These are phyloP conservation scores for Chrysomallon squamiferum DNA, from an alignment of 1,140 invertebrate genomes.

Conservation along the genomic window DNA sequence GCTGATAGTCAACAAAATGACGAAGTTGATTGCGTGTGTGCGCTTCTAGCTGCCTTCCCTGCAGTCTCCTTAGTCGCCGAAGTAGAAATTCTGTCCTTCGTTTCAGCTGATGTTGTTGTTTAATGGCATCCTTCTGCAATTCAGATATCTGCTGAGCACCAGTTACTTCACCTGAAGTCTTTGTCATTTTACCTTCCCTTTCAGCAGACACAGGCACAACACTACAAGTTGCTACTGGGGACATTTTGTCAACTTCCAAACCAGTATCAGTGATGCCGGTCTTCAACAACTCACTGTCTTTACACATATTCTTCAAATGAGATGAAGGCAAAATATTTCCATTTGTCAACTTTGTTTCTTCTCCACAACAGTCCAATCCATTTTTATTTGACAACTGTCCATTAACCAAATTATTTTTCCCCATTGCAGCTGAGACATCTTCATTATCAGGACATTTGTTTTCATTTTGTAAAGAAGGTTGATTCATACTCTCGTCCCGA, in stretches of 20 bases:
- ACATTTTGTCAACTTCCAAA: too few species aligned
- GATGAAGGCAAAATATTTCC: too few species aligned
- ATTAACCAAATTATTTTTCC: neutral
- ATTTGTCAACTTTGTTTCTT: too few species aligned
- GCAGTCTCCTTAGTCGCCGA: conserved; percentile 77
- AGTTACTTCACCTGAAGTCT: too few species aligned
- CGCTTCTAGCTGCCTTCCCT: conserved; percentile 74
- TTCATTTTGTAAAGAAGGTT: conserved; percentile 5
- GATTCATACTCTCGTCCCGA: conserved; percentile 18
- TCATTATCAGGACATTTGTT: conserved; percentile 2
- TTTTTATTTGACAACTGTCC: neutral
- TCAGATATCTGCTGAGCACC: too few species aligned
- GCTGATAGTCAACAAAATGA: conserved; percentile 75
- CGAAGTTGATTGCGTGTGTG: conserved; percentile 79
- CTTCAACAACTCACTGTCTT: too few species aligned
- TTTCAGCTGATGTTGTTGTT: conserved; percentile 71
- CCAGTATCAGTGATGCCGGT: too few species aligned
- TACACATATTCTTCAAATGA: too few species aligned
- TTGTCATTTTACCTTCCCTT: too few species aligned
- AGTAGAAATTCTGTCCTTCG: conserved; percentile 74
- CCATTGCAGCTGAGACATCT: neutral
- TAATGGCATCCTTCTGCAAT: neutral
- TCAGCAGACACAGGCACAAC: too few species aligned
- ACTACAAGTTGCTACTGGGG: too few species aligned
- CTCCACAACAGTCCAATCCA: too few species aligned